These are phyloP conservation scores for Allobates femoralis DNA, from an alignment of 2,797 vertebrate genomes.

Conservation along the genomic window DNA sequence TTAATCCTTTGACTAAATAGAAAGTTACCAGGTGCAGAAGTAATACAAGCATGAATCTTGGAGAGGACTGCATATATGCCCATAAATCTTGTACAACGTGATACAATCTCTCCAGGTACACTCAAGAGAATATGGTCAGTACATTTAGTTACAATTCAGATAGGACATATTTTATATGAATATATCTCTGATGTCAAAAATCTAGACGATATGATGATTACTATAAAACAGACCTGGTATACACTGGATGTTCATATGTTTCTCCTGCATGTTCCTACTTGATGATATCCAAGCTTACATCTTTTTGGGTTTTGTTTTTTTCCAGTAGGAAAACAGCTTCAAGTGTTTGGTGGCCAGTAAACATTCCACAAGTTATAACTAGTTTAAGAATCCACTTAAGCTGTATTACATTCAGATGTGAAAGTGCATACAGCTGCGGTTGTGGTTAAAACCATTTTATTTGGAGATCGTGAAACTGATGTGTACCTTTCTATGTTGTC, in stretches of 20 bases:
- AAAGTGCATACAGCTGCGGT: constrained; percentile 53
- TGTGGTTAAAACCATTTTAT: constrained; percentile 54
- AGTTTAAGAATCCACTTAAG: constrained; percentile 58
- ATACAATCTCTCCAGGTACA: constrained; percentile 5
- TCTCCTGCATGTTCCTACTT: background rate
- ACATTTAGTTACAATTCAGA: constrained; percentile 16
- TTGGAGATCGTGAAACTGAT: constrained; percentile 12
- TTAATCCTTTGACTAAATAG: background rate
- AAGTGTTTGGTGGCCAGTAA: constrained; percentile 67
- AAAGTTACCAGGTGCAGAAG: constrained; percentile 1
- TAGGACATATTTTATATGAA: background rate
- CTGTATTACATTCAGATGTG: constrained; percentile 60
- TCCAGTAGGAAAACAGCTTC: constrained; percentile 57
- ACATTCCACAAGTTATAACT: constrained; percentile 51
- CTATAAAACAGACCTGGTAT: background rate
- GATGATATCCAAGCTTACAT: constrained; percentile 18
- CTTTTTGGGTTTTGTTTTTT: constrained; percentile 46
- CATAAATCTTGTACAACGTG: background rate
- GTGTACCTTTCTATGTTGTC: constrained; percentile 42
- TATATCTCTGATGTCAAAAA: constrained; percentile 11
- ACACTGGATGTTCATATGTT: background rate
- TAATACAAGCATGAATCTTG: background rate
- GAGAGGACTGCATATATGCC: background rate
- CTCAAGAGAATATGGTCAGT: background rate
- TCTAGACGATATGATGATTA: background rate